phyloP scores from a whole-genome alignment of 2,888 invertebrate species.

The Synanthedon andrenaeformis region DNA sequence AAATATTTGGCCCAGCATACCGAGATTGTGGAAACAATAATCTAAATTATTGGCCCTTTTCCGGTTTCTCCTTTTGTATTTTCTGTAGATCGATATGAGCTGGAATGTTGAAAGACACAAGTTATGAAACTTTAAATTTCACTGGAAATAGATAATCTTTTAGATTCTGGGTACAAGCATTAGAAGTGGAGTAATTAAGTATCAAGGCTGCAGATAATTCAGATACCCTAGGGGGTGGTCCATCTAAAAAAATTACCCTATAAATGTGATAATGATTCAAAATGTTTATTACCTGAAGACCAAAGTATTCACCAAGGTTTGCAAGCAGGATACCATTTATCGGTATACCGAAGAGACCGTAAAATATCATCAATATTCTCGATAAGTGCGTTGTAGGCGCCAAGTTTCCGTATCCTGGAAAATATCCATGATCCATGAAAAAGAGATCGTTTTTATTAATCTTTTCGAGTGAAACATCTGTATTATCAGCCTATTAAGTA shows the following conservation, averaged over 20 bases:
- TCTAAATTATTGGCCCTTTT: slow-evolving; percentile 69
- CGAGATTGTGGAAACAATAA: slow-evolving; percentile 76
- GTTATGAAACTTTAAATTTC: background rate
- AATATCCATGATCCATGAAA: slow-evolving; percentile 1
- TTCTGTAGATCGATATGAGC: slow-evolving; percentile 83
- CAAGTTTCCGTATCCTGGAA: slow-evolving; percentile 88
- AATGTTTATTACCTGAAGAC: slow-evolving; percentile 73
- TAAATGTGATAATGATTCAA: background rate
- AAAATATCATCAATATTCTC: slow-evolving; percentile 87
- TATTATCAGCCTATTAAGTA: too few species aligned
- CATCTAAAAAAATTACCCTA: too few species aligned
- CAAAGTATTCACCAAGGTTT: slow-evolving; percentile 87
- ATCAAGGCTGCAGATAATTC: too few species aligned
- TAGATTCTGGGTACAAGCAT: too few species aligned
- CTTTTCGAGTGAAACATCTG: background rate
- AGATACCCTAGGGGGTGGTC: too few species aligned
- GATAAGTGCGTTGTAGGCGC: slow-evolving; percentile 85
- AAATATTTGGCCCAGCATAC: slow-evolving; percentile 82
- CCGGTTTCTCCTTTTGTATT: slow-evolving; percentile 79
- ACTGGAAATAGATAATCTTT: too few species aligned
- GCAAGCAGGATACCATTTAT: slow-evolving; percentile 84
- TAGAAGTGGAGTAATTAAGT: too few species aligned
- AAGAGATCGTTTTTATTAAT: background rate
- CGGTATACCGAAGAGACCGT: slow-evolving; percentile 87
- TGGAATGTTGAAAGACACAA: slow-evolving; percentile 35